Conservation (phyloP, 2,888 invertebrate species). For the Amaurobius ferox region DNA sequence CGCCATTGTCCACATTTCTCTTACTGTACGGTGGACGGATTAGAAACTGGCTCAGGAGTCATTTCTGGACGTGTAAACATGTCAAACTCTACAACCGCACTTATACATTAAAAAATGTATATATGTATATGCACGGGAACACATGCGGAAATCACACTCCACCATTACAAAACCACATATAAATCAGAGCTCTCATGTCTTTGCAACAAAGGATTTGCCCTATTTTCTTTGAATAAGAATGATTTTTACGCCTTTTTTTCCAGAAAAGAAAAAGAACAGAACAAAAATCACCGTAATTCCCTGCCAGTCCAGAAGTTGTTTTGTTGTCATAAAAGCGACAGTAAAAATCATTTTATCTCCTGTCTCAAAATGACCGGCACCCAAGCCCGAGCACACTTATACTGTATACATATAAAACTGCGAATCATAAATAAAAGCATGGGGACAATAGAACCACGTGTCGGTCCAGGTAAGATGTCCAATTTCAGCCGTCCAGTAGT, state of each 20-base stretch:
- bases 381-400: constrained; percentile 13
- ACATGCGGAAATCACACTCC: constrained; percentile 56
- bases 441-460: constrained; percentile 60
- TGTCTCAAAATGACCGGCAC: constrained; percentile 31
- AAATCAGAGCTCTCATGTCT: constrained; percentile 43
- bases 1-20: too few relatives aligned
- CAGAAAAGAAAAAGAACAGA: constrained; percentile 6
- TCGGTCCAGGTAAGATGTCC: constrained; percentile 17
- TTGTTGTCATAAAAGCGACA: constrained; percentile 67
- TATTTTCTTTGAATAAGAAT: constrained; percentile 26
- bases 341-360: constrained; percentile 56
- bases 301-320: constrained; percentile 39
- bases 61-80: neutral
- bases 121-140: neutral
- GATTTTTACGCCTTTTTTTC: neutral
- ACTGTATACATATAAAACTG: constrained; percentile 11
- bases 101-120: neutral
- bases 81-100: neutral
- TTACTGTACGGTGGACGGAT: too few relatives aligned
- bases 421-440: constrained; percentile 52
- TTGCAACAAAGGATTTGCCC: constrained; percentile 63
- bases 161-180: constrained; percentile 21
- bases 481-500: neutral
- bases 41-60: neutral
- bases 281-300: constrained; percentile 60